Evolutionary conservation across 2,797 vertebrate species (phyloP), one percentile per base, ranked within the genome.

Genomic region (Parotocinclus haroldoi): DNA sequence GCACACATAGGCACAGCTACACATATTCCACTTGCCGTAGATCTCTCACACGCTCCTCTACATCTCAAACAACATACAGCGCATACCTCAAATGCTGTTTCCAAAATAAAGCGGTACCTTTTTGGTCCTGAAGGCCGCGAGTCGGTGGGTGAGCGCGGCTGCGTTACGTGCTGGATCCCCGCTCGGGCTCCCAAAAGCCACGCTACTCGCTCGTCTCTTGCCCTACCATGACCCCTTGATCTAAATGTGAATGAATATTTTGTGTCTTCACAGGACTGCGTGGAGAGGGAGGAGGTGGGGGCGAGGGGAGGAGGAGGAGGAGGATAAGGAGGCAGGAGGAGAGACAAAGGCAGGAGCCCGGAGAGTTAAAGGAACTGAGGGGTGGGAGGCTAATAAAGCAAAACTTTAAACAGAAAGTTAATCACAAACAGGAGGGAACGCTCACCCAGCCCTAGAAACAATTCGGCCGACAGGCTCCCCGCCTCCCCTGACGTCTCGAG

Each of bases 201-300:
- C 55, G 66, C 71, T 64, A 77, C 85, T 81, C 86, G 59, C 71
- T 86, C 81, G 79, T 79, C 77, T 77, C 86, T 91, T 89, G 88
- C 91, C 90, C 86, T 89, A 83, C 81, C 78, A 76, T 91, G 90
- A 92, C 91, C 91, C 88, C 88, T 52, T 80, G 84, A 88, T 89
- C 89, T 90, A 88, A 91, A 91, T 87, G 85, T 92, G 90, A 92
- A 91, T 91, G 90, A 91, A 87, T 88, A 91, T 89, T 89, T 88
- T 90, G 88, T 91, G 88, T 89, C 86, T 90, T 87, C 82, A 82
- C 83, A 82, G 82, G 87, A 82, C 85, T 82, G 69, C 79, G 82
- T 80, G 82, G 80, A 79, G 73, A 72, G 63, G 27, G 61, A 57
- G 72, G 75, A 14, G 46, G 38, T 49, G 66, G 65, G 75, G 56